Evolutionary conservation across 2,113 vertebrate genomes (phyloP).

Genomic region (Sapayoa aenigma): DNA sequence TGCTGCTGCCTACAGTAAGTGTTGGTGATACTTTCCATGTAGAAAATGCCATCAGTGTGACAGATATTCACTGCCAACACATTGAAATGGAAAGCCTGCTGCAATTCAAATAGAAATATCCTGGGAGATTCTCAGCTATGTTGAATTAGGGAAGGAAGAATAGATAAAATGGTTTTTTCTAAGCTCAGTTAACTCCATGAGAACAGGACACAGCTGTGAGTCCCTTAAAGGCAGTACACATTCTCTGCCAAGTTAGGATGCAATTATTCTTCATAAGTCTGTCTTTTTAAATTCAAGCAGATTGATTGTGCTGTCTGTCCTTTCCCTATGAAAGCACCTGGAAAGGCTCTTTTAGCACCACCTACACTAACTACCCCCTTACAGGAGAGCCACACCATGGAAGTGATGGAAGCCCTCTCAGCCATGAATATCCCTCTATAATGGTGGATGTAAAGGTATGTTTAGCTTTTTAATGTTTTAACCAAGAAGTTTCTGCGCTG

Average conservation of each 20-base stretch:
- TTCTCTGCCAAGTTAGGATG: constrained; percentile 31
- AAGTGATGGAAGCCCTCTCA: background rate
- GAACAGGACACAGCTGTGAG: constrained; percentile 47
- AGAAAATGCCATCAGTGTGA: constrained; percentile 28
- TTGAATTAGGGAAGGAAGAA: constrained; percentile 33
- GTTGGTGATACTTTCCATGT: background rate
- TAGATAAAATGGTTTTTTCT: constrained; percentile 22
- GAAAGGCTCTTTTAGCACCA: background rate
- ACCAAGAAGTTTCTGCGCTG: background rate
- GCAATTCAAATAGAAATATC: constrained; percentile 10
- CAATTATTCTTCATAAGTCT: constrained; percentile 47
- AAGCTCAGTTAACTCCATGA: constrained; percentile 16
- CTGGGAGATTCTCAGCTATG: constrained; percentile 1
- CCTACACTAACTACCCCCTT: background rate
- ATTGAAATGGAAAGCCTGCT: constrained; percentile 14
- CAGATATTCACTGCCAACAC: background rate
- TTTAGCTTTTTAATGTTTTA: background rate
- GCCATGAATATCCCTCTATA: background rate
- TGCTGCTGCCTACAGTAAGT: background rate
- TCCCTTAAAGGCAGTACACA: constrained; percentile 21
- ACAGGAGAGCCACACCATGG: background rate
- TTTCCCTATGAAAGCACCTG: background rate
- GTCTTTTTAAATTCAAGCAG: constrained; percentile 46
- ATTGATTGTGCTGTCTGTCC: constrained; percentile 11
- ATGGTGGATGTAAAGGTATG: background rate